Base-by-base conservation (phyloP, 1,140 invertebrate species). In the Drosophila trapezifrons region DNA sequence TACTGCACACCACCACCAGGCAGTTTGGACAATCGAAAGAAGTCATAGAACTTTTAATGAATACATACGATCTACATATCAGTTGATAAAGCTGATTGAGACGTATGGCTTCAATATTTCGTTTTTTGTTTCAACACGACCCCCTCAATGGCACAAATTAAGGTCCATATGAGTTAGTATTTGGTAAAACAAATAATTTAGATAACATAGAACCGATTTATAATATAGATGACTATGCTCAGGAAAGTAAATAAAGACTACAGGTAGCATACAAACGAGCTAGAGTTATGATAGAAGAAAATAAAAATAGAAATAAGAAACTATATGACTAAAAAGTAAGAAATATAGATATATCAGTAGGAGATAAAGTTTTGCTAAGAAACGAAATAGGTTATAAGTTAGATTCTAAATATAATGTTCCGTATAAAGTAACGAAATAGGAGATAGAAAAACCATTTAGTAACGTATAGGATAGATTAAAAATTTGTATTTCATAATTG, bases 31-130 rank as follows among this genome's bases (percentile, higher is more conserved):
- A n/a, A n/a, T n/a, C n/a, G n/a, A n/a, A n/a, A n/a, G n/a, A n/a
- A n/a, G n/a, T n/a, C n/a, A n/a, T n/a, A n/a, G n/a, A n/a, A n/a
- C n/a, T n/a, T 27, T 0, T 6, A 27, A 27, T 6, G 25, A 27
- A 27, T 27, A 27, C 25, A 27, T 27, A 2, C 25, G 25, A 4
- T 27, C 25, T 27, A 27, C 7, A 58, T 60, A 63, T 37, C 54
- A 6, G 32, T 43, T 9, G 54, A 71, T 52, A 62, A 60, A 59
- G 22, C 49, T 27, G 45, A 78, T 32, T 80, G n/a, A n/a, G n/a
- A n/a, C n/a, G n/a, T n/a, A n/a, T n/a, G n/a, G n/a, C n/a, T n/a
- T n/a, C n/a, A n/a, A 45, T 57, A 57, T 20, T 37, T 37, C 4
- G 51, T 22, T 27, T 58, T 43, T 18, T 57, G 40, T 45, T 57